Evolutionary conservation across 2,113 vertebrate species (phyloP), one percentile per base, ranked within the genome.

Genomic region (Synodontis membranacea): DNA sequence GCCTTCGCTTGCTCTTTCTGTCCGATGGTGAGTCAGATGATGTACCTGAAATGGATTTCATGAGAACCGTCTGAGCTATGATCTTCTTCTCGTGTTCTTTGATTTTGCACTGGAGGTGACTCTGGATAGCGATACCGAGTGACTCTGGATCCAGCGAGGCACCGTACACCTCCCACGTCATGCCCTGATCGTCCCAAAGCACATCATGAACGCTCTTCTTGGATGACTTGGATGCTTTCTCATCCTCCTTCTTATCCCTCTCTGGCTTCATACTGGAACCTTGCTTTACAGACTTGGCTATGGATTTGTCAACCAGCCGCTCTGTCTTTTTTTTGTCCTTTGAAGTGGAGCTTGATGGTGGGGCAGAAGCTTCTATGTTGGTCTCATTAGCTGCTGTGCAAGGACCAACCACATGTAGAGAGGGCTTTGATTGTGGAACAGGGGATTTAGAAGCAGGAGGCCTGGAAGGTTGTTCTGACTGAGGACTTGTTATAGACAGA

Each of bases 101-200:
- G 91, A 99, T 99, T 90, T 99, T 99, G 90, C 97, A 96, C 93
- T 99, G 97, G 76, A 99, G 91, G 88, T 99, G 98, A 93, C 97
- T 99, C 95, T 99, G 98, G 91, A 99, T 99, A 44, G 98, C 98
- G 10, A 99, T 95, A 19, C 98, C 98, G 48, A 99, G 93, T 0
- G 97, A 98, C 88, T 99, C 98, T 0, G 96, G 97, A 92, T 99
- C 98, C 0, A 99, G 93, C 0, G 97, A 97, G 0, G 98, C 98
- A 0, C 98, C 98, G 0, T 99, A 99, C 72, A 99, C 98, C 89
- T 99, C 98, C 98, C 98, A 99, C 0, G 98, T 99, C 98, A 99
- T 99, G 81, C 98, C 98, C 88, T 99, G 97, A 84, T 99, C 98
- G 0, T 99, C 98, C 98, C 98, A 99, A 64, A 97, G 93, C 0